Conservation (phyloP, 2,797 vertebrate species). For the Silurus aristotelis region DNA sequence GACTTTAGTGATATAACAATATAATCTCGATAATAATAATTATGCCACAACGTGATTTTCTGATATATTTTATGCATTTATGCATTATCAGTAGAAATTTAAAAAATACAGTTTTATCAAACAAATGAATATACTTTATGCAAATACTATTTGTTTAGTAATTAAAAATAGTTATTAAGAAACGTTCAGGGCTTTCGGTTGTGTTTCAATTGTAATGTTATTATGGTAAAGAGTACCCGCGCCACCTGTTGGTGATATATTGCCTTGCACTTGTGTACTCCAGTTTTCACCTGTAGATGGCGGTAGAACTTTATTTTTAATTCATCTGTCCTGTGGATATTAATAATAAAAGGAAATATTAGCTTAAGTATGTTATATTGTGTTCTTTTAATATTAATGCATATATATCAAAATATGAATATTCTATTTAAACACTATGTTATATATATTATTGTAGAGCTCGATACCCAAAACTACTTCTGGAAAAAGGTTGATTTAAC, state of each 20-base stretch:
- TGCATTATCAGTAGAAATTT: no score
- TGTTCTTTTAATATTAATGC: not conserved
- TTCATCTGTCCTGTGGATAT: not conserved
- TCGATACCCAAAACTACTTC: not conserved
- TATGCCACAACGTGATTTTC: not conserved
- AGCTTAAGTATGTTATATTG: not conserved
- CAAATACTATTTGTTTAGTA: no score
- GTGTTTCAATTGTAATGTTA: not conserved
- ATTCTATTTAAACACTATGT: not conserved
- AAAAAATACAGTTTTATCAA: no score
- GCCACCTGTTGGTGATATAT: slow-evolving; percentile 34
- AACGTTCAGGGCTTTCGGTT: not conserved
- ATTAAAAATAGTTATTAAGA: not conserved
- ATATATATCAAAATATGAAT: not conserved
- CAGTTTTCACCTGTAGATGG: slow-evolving; percentile 32
- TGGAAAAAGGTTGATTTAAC: not conserved
- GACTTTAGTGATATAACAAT: not conserved
- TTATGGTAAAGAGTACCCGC: slow-evolving; percentile 9
- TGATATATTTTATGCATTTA: not conserved
- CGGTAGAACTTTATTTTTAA: slow-evolving; percentile 6
- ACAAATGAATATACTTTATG: no score
- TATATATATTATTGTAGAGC: not conserved
- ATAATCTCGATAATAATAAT: not conserved
- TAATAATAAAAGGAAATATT: not conserved
- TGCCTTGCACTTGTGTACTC: not conserved